A percentile compares a stretch with the other conserved stretches of the same genome.
Evolutionary conservation across 1,140 invertebrate genomes (phyloP).

Genomic region (Lucilia sericata): DNA sequence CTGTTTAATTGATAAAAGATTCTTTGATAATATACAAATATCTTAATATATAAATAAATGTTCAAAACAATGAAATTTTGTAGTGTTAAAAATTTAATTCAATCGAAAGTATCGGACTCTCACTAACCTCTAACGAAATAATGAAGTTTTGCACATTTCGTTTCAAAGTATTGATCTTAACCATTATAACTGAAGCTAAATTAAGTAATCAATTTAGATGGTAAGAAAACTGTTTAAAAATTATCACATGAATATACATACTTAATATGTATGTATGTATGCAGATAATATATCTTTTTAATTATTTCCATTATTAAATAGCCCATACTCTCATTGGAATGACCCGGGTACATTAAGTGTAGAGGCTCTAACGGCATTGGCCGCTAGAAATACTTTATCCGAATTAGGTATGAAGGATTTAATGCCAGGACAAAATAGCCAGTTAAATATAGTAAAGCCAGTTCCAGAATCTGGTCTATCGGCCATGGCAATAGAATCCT

Average conservation of each 20-base stretch:
- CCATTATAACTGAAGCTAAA: not conserved
- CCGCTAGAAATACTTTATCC: not conserved
- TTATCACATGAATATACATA: no score
- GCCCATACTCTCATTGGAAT: not conserved
- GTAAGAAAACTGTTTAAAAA: no score
- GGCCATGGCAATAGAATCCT: not conserved
- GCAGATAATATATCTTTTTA: no score
- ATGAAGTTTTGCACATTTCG: slow-evolving; percentile 5
- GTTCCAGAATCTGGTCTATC: not conserved
- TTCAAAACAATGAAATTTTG: not conserved
- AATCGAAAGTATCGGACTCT: not conserved
- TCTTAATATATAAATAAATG: slow-evolving; percentile 5
- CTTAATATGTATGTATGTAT: no score
- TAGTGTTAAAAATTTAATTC: not conserved
- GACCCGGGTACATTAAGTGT: not conserved
- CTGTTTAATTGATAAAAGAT: not conserved
- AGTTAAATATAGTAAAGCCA: not conserved
- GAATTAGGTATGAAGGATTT: not conserved
- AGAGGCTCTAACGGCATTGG: not conserved
- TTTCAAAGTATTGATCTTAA: not conserved
- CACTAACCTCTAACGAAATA: not conserved
- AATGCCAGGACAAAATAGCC: not conserved
- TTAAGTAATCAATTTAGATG: not conserved
- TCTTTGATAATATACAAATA: not conserved
- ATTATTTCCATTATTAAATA: not conserved